These are phyloP conservation scores for Orchesellides sinensis DNA, from an alignment of 2,888 invertebrate species.

Conservation along the genomic window DNA sequence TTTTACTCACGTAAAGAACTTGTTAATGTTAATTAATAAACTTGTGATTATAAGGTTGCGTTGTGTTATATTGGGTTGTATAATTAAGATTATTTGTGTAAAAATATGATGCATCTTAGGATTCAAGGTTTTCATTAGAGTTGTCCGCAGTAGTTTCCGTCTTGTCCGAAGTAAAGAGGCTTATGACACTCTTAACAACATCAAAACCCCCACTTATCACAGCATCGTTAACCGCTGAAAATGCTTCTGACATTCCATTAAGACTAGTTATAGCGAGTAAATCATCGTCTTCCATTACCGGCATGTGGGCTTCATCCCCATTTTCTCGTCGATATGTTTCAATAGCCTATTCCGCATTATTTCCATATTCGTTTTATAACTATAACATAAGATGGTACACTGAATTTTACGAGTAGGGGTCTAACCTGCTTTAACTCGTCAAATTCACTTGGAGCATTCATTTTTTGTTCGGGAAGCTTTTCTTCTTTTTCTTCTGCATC, in stretches of 20 bases:
- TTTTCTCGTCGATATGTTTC: background rate
- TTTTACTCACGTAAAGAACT: too few relatives aligned
- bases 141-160: background rate
- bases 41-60: too few relatives aligned
- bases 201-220: conserved; percentile 9
- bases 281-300: conserved; percentile 15
- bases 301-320: background rate
- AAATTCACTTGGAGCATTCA: background rate
- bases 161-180: conserved; percentile 2
- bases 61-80: too few relatives aligned
- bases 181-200: conserved; percentile 19
- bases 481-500: background rate
- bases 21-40: too few relatives aligned
- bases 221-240: conserved; percentile 20
- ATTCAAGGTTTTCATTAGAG: background rate
- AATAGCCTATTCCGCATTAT: too few relatives aligned
- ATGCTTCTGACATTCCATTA: conserved; percentile 1
- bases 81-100: too few relatives aligned
- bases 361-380: too few relatives aligned
- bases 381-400: too few relatives aligned
- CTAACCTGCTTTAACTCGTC: conserved; percentile 2
- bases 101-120: too few relatives aligned
- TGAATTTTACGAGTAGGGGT: background rate
- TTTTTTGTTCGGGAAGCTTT: background rate
- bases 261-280: conserved; percentile 17